Percentiles rank a stretch among this genome's conserved stretches.
phyloP scores from a whole-genome alignment of 2,113 vertebrate species.

The Callithrix jacchus region DNA sequence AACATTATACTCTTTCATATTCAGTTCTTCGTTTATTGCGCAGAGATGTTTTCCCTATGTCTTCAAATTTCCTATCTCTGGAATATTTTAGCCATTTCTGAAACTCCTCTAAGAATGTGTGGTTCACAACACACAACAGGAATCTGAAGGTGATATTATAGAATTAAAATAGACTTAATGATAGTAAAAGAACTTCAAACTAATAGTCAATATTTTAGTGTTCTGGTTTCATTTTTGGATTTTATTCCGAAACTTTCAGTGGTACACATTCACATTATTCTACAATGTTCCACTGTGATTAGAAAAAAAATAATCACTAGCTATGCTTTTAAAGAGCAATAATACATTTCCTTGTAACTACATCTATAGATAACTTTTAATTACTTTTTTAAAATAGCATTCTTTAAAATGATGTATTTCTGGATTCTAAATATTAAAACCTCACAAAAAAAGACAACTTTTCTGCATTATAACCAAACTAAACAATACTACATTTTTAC shows the following conservation, averaged over 20 bases:
- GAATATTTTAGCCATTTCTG: slow-evolving; percentile 31
- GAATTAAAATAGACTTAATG: slow-evolving; percentile 1
- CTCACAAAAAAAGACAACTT: background rate
- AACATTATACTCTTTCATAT: background rate
- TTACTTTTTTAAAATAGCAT: slow-evolving; percentile 23
- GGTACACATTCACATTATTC: background rate
- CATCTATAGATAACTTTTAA: background rate
- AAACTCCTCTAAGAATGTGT: background rate
- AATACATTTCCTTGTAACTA: background rate
- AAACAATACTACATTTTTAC: slow-evolving; percentile 14
- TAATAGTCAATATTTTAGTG: background rate
- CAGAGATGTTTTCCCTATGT: background rate
- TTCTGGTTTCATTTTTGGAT: background rate
- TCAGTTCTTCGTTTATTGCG: background rate
- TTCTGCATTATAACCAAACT: background rate
- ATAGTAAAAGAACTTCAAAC: slow-evolving; percentile 41
- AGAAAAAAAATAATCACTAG: background rate
- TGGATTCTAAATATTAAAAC: background rate
- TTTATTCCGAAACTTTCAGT: background rate
- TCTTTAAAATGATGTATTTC: slow-evolving; percentile 30
- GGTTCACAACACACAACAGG: background rate
- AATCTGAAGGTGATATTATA: background rate
- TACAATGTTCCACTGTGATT: background rate
- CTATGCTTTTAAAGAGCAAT: background rate
- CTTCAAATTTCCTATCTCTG: slow-evolving; percentile 15